Evolutionary conservation across 2,888 invertebrate species (phyloP).

Genomic region (Trachelus troglodyta): DNA sequence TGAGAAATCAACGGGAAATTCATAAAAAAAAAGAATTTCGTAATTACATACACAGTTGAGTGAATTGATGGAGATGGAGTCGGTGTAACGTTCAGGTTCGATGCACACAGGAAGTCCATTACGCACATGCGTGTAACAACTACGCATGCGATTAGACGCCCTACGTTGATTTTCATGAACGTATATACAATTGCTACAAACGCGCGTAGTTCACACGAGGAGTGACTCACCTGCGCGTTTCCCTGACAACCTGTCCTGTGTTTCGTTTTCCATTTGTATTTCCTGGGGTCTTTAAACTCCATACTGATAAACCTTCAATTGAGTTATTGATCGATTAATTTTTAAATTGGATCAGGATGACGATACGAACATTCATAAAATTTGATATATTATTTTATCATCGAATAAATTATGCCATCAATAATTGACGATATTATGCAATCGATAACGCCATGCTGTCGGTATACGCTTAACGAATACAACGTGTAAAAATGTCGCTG

Average conservation of each 20-base stretch:
- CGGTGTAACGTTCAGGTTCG: constrained; percentile 47
- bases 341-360: not conserved
- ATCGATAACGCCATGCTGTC: not conserved
- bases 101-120: constrained; percentile 52
- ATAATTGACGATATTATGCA: not conserved
- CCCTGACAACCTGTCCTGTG: constrained; percentile 25
- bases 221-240: constrained; percentile 47
- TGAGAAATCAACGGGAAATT: not conserved
- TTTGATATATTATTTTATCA: not conserved
- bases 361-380: not conserved
- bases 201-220: constrained; percentile 38
- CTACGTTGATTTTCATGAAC: constrained; percentile 11
- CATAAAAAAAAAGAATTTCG: not conserved
- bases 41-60: not conserved
- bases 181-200: constrained; percentile 26
- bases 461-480: not conserved
- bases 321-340: not conserved
- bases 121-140: constrained; percentile 33
- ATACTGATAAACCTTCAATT: not conserved
- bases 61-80: not conserved
- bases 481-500: not conserved
- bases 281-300: constrained; percentile 50
- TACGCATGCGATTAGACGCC: constrained; percentile 23
- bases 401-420: not conserved
- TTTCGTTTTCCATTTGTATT: constrained; percentile 28